These are phyloP conservation scores for Saimiri boliviensis DNA, from an alignment of 2,113 vertebrate species.

Conservation along the genomic window DNA sequence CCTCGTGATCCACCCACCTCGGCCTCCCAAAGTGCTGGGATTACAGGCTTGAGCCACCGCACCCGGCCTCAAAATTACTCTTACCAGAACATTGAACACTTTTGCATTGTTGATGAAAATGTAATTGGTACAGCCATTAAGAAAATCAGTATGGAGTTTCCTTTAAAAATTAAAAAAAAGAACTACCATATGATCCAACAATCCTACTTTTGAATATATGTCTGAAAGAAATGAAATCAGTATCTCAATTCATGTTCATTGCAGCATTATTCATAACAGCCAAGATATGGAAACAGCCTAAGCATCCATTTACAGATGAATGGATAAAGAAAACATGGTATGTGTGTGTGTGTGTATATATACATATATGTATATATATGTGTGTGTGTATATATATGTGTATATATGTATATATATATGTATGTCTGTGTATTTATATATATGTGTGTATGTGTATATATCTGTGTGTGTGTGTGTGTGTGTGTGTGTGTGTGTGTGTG, in stretches of 20 bases:
- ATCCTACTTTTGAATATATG: neutral
- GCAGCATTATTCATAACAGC: neutral
- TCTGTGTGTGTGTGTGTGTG: neutral
- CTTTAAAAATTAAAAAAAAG: neutral
- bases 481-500: neutral
- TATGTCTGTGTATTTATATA: no score
- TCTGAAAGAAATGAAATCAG: neutral
- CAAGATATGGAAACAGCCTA: neutral
- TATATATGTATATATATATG: no score
- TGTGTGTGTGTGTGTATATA: accelerated
- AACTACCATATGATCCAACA: neutral
- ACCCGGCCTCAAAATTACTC: neutral
- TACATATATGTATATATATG: no score
- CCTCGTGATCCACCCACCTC: no score
- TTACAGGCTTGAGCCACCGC: no score
- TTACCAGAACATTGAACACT: neutral
- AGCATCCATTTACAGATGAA: neutral
- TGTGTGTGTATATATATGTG: no score
- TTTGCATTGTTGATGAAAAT: neutral
- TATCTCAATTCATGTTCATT: neutral
- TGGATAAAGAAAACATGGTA: neutral
- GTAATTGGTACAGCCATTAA: neutral
- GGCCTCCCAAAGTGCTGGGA: no score
- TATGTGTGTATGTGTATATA: no score
- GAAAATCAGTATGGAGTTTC: neutral